phyloP scores from a whole-genome alignment of 2,113 vertebrate species.

The Xenus cinereus region DNA sequence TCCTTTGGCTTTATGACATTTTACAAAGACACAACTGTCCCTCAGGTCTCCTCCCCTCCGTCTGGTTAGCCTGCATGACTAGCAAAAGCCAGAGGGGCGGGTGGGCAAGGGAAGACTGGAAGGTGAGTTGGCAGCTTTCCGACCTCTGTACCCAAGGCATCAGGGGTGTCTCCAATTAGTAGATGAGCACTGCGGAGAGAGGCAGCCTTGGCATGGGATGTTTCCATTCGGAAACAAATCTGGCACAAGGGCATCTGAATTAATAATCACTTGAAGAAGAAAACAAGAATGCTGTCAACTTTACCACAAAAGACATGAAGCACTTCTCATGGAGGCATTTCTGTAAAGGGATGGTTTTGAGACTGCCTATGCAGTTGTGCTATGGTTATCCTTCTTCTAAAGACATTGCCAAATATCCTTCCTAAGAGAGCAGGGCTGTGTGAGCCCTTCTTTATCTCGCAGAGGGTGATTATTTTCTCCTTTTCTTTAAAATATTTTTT shows the following conservation, averaged over 20 bases:
- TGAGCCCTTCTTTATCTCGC: not conserved
- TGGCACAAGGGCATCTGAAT: not conserved
- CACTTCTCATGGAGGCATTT: not conserved
- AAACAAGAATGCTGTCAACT: not conserved
- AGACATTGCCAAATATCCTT: not conserved
- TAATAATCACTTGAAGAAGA: not conserved
- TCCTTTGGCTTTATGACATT: not conserved
- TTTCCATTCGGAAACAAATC: not conserved
- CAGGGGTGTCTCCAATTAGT: no score
- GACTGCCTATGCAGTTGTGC: no score
- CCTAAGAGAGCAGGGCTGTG: not conserved
- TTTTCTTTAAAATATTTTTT: not conserved
- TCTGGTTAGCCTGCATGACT: not conserved
- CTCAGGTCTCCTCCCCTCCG: not conserved
- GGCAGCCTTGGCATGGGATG: not conserved
- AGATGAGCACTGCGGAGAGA: not conserved
- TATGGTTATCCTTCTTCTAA: not conserved
- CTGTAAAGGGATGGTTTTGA: not conserved
- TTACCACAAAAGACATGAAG: not conserved
- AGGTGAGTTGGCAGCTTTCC: not conserved
- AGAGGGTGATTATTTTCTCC: not conserved
- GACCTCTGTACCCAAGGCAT: not conserved
- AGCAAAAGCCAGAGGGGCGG: accelerated
- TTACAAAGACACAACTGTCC: not conserved
- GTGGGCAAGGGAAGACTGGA: no score